Base-by-base conservation (phyloP, 2,888 invertebrate genomes). In the Drosophila longiperda region DNA sequence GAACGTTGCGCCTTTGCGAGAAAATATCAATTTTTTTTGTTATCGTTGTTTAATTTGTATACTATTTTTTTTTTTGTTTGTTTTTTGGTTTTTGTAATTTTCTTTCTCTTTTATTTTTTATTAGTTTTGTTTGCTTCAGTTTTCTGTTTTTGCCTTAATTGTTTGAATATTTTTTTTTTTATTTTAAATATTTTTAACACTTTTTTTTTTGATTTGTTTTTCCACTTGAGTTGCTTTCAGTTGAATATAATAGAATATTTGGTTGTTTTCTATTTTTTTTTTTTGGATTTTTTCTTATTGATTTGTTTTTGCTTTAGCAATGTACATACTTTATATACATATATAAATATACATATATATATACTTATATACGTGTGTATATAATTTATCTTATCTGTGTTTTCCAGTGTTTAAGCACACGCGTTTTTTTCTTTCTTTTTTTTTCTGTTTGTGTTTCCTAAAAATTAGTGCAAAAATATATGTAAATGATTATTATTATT, bases 361-460 rank as follows among this genome's bases (percentile, higher is more conserved):
- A 32, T 61, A 26, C 58, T 62, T 75, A 66, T 64, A 61, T 72
- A 75, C 45, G 72, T 75, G 65, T 75, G 65, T 73, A 66, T 76
- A 73, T 76, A 76, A 80, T 80, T 87, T 80, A 80, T 85, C 89
- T 85, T 85, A 85, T 85, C 89, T 89, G 73, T 74, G 67, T 67
- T 85, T 85, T 85, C 89, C 85, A 85, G 85, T 87, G 87, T 84
- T 85, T 85, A 89, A 85, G 61, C 88, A 86, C 85, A 85, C 87
- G 70, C 79, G 81, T 65, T 72, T 62, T 29, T 5, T 29, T 45
- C 53, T 50, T 40, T n/a, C 11, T 63, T 55, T 20, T 60, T 49
- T 73, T 34, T 59, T 68, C 49, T 75, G 62, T 48, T 62, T 78
- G 49, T 69, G 69, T 78, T 70, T 76, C 77, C 81, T 79, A 79